These are phyloP conservation scores for Mystacides longicornis DNA, from an alignment of 2,888 invertebrate species.

Conservation along the genomic window DNA sequence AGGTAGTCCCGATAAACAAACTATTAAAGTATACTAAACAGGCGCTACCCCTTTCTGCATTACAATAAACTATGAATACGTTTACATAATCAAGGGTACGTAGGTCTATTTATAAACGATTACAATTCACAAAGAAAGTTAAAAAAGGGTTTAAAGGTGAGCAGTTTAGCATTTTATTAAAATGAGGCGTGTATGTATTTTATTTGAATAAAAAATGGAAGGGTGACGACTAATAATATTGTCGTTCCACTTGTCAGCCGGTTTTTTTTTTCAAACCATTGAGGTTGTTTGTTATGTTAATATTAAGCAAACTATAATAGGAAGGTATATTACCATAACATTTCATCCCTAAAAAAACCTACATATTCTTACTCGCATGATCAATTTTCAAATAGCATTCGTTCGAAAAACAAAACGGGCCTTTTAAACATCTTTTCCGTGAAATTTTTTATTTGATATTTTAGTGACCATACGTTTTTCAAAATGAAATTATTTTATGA, in stretches of 20 bases:
- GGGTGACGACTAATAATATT: not conserved
- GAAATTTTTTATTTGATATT: no score
- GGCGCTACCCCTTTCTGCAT: not conserved
- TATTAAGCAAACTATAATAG: no score
- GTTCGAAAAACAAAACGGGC: no score
- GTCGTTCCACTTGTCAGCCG: not conserved
- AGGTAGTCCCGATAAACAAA: not conserved
- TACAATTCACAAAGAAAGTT: no score
- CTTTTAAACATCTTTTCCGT: no score
- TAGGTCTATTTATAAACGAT: not conserved
- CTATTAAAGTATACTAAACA: not conserved
- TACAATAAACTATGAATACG: not conserved
- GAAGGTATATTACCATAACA: no score
- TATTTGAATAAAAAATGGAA: not conserved
- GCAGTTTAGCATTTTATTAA: not conserved
- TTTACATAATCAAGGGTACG: not conserved
- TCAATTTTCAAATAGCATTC: no score
- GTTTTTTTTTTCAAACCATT: not conserved
- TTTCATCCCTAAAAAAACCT: no score
- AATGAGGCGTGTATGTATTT: not conserved
- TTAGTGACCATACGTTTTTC: no score
- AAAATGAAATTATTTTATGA: no score
- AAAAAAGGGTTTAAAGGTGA: not conserved
- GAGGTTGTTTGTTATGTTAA: no score
- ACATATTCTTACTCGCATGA: no score